A percentile compares a stretch with the other conserved stretches of the same genome.
Conservation (phyloP, 2,888 invertebrate genomes). For the Ectemnius cavifrons region DNA sequence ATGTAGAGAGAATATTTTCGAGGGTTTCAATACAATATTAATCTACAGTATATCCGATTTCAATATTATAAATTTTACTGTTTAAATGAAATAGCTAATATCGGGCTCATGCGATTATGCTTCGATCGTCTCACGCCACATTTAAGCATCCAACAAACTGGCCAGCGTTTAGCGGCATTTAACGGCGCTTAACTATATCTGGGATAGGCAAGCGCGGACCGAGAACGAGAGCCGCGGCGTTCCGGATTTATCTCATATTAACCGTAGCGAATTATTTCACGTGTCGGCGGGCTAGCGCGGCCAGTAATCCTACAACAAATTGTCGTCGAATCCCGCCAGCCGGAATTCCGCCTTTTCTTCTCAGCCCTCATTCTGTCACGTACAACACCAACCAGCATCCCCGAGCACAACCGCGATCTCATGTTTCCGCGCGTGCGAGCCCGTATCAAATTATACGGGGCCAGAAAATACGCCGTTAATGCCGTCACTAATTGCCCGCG, state of each 20-base stretch:
- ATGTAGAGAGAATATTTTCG: too few relatives aligned
- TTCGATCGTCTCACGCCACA: too few relatives aligned
- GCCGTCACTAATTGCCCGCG: conserved; percentile 14
- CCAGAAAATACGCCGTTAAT: conserved; percentile 21
- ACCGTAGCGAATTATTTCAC: conserved; percentile 57
- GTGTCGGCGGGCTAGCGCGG: conserved; percentile 40
- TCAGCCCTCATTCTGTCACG: conserved; percentile 40
- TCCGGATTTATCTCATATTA: conserved; percentile 55
- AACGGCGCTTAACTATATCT: conserved; percentile 4
- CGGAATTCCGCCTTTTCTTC: conserved; percentile 50
- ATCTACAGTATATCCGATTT: too few relatives aligned
- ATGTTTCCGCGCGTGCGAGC: conserved; percentile 2
- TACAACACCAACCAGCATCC: conserved; percentile 2
- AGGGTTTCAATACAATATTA: too few relatives aligned
- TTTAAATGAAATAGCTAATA: too few relatives aligned
- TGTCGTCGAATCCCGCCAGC: conserved; percentile 37
- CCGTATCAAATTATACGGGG: too few relatives aligned
- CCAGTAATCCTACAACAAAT: conserved; percentile 53
- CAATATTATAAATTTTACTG: too few relatives aligned
- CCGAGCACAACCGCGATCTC: neutral
- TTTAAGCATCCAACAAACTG: conserved; percentile 9
- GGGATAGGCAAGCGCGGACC: conserved; percentile 21
- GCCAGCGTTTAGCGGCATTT: conserved; percentile 28
- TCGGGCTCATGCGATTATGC: too few relatives aligned
- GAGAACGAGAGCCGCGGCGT: too few relatives aligned